Evolutionary conservation across 1,140 invertebrate genomes (phyloP).

Genomic region (Stegodyphus mimosarum): DNA sequence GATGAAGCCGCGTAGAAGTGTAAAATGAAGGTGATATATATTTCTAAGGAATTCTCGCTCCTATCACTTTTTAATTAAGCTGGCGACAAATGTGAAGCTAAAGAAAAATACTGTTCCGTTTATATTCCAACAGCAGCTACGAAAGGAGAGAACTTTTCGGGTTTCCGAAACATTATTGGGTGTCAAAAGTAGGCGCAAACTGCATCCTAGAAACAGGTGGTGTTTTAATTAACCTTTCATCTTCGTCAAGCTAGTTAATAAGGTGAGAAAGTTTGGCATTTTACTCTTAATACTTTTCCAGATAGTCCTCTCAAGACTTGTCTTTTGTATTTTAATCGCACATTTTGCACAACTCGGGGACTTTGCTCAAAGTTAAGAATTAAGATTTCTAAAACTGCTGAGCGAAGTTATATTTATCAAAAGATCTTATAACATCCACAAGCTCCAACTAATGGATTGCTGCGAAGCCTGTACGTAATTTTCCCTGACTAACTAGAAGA

Average conservation of each 20-base stretch:
- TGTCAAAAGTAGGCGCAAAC: conserved; percentile 37
- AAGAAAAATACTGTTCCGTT: conserved; percentile 32
- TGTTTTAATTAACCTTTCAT: conserved; percentile 61
- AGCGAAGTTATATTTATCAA: too few relatives aligned
- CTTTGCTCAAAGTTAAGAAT: too few relatives aligned
- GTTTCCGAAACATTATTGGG: conserved; percentile 40
- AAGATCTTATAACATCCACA: too few relatives aligned
- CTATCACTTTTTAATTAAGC: conserved; percentile 42
- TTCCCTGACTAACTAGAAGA: too few relatives aligned
- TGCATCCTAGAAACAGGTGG: conserved; percentile 41
- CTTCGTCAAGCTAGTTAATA: conserved; percentile 55
- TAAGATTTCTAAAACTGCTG: too few relatives aligned
- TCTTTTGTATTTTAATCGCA: background rate
- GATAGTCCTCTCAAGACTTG: background rate
- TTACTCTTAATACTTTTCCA: background rate
- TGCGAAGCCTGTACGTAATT: too few relatives aligned
- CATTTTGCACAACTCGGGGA: too few relatives aligned
- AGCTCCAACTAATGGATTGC: too few relatives aligned
- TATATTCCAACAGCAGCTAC: conserved; percentile 25
- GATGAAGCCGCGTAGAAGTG: background rate
- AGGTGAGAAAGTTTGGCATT: conserved; percentile 17
- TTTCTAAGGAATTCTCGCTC: too few relatives aligned
- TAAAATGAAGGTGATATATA: too few relatives aligned
- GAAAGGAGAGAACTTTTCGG: background rate
- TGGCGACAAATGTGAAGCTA: conserved; percentile 30